Evolutionary conservation across 2,888 invertebrate genomes (phyloP).

Genomic region (Drosophila vallismaia): DNA sequence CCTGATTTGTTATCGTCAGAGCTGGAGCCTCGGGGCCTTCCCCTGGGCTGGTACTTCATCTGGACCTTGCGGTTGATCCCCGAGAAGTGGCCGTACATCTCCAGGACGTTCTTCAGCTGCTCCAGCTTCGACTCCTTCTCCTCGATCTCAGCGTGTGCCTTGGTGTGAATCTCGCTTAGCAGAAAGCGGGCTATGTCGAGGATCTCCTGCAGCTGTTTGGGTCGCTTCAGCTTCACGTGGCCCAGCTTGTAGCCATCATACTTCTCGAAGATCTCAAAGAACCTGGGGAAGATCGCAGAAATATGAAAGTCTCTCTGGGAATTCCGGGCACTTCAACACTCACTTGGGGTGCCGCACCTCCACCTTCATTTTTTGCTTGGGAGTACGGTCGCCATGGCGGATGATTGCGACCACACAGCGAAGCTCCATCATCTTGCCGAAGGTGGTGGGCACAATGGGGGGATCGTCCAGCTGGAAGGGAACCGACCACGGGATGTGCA

Average conservation of each 20-base stretch:
- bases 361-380: constrained; percentile 99
- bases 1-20: constrained; percentile 93
- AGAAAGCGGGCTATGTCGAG: constrained; percentile 97
- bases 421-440: constrained; percentile 97
- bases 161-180: constrained; percentile 94
- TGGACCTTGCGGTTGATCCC: constrained; percentile 99
- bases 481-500: constrained; percentile 98
- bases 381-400: constrained; percentile 98
- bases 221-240: constrained; percentile 98
- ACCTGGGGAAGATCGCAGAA: constrained; percentile 85
- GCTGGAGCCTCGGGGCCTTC: constrained; percentile 94
- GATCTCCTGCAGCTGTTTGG: constrained; percentile 98
- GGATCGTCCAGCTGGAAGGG: constrained; percentile 99
- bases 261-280: constrained; percentile 99
- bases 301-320: not conserved
- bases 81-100: constrained; percentile 99
- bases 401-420: constrained; percentile 99
- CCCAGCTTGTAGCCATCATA: constrained; percentile 98
- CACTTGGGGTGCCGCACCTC: constrained; percentile 98
- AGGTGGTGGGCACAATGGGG: constrained; percentile 99
- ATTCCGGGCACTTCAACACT: constrained; percentile 25
- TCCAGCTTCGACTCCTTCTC: constrained; percentile 98
- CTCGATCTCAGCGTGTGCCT: constrained; percentile 95
- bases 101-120: constrained; percentile 98
- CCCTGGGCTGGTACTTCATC: constrained; percentile 99